Evolutionary conservation across 2,888 invertebrate species (phyloP), one percentile per base, ranked within the genome.

Genomic region (Furcula furcula): DNA sequence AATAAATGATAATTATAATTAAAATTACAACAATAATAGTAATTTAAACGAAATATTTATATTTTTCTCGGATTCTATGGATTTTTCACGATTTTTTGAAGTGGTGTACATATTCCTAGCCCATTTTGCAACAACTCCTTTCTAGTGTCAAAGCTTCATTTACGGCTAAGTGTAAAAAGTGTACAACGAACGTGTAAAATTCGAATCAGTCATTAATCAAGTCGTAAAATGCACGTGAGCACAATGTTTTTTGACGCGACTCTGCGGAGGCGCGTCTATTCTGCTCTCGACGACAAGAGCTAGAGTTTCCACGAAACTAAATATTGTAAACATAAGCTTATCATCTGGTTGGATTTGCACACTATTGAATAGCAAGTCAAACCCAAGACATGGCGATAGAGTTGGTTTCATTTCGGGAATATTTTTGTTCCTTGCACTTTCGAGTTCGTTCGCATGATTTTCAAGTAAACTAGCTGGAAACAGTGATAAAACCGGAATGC

Each of bases 161-260:
- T 53, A 60, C 50, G 36, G 29, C 39, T 26, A 25, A 35, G 36
- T 45, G 35, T 49, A 36, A 40, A 46, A 50, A 50, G 48, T 46
- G 47, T 43, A 53, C 46, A 42, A 55, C 51, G 44, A 43, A 46
- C 35, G 44, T 45, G 43, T 52, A 47, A 49, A 49, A 54, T 62
- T 53, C 39, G 46, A 45, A 55, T 53, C 46, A 45, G 46, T 52
- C 52, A 51, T 64, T 43, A 56, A 58, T 53, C 29, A 30, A 31
- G 35, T 38, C 34, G 48, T 41, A 40, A 48, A 46, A 45, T 55
- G 46, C 35, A 40, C 38, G 29, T 18, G 33, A 21, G 36, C 16
- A 38, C 16, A 25, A 22, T 16, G 28, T 16, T 33, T 40, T 35
- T 32, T 35, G 40, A 28, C 10, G 14, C 36, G 21, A 19, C 18